A percentile compares a stretch with the other conserved stretches of the same genome.
phyloP scores from a whole-genome alignment of 1,140 invertebrate species.

The Rhagoletis pomonella region DNA sequence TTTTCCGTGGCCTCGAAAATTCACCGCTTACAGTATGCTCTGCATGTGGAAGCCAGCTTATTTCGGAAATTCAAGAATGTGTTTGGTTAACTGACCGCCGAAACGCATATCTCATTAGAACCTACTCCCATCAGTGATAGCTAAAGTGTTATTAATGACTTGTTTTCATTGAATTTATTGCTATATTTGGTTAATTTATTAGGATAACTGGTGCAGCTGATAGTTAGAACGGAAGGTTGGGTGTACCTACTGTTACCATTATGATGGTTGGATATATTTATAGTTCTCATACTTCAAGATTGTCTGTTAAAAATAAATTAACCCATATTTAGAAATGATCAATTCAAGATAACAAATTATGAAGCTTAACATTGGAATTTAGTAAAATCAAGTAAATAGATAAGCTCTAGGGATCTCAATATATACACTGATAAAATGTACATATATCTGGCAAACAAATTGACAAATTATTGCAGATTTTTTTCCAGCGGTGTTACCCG shows the following conservation, averaged over 20 bases:
- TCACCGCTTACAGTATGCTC: neutral
- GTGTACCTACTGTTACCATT: neutral
- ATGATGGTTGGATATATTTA: neutral
- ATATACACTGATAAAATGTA: too few species aligned
- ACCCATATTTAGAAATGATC: neutral
- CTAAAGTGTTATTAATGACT: slow-evolving; percentile 57
- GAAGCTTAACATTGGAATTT: neutral
- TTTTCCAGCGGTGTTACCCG: too few species aligned
- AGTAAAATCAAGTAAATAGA: too few species aligned
- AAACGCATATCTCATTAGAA: slow-evolving; percentile 13
- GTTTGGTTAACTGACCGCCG: neutral
- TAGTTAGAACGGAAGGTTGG: neutral
- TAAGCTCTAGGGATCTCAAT: too few species aligned
- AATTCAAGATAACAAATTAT: neutral
- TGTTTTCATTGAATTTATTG: slow-evolving; percentile 56
- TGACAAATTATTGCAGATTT: too few species aligned
- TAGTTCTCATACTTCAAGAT: neutral
- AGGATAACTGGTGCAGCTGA: slow-evolving; percentile 32
- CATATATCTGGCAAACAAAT: too few species aligned
- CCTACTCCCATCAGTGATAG: neutral
- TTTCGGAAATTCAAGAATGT: neutral
- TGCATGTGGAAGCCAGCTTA: neutral
- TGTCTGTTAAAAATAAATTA: slow-evolving; percentile 4
- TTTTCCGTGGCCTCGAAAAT: neutral
- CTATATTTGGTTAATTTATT: slow-evolving; percentile 54